Evolutionary conservation across 2,797 vertebrate species (phyloP).

Genomic region (Urophycis tenuis): DNA sequence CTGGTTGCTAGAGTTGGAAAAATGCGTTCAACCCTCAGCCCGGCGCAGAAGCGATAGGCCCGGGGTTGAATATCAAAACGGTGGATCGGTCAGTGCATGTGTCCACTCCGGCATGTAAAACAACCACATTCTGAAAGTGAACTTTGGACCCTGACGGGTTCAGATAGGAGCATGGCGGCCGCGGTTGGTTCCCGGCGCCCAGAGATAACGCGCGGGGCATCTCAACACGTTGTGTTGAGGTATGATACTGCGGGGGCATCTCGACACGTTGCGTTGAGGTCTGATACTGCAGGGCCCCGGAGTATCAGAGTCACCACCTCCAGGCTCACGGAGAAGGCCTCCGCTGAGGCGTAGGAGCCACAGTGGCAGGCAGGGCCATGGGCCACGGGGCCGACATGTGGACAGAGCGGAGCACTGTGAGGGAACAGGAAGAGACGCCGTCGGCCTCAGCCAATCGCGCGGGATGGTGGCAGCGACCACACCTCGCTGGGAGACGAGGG

Average conservation of each 20-base stretch:
- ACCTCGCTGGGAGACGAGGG: conserved; percentile 62
- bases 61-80: too few species aligned
- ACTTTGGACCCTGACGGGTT: too few species aligned
- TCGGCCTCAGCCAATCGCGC: conserved; percentile 45
- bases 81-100: not conserved
- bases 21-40: not conserved
- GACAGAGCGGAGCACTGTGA: conserved; percentile 27
- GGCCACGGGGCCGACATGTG: conserved; percentile 42
- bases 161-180: too few species aligned
- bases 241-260: too few species aligned
- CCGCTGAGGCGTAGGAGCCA: not conserved
- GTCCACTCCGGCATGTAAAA: too few species aligned
- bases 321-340: not conserved
- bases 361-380: conserved; percentile 5
- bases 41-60: not conserved
- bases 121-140: too few species aligned
- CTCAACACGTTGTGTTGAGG: too few species aligned
- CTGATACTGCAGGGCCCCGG: too few species aligned
- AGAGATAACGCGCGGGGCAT: too few species aligned
- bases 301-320: not conserved
- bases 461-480: conserved; percentile 48
- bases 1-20: conserved; percentile 19
- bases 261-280: too few species aligned
- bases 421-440: conserved; percentile 50
- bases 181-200: too few species aligned